Base-by-base conservation (phyloP, 30 jellyfish, hydroid and myxozoan genomes). In the Hydractinia echinata region DNA sequence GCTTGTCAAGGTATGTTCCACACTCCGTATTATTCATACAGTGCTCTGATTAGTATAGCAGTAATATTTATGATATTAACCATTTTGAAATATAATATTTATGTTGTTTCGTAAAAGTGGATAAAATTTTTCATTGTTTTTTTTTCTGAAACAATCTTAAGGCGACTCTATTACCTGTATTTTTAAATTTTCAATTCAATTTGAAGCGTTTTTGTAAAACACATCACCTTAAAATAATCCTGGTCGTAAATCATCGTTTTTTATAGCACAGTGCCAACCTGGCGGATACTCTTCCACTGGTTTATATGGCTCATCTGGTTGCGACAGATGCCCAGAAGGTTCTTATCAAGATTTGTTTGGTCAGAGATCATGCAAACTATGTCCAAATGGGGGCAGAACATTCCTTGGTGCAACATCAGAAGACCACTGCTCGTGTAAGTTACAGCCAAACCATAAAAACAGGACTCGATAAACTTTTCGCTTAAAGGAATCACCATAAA, bases 211-310 rank as follows among this genome's bases (percentile, higher is more conserved):
- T 30, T 30, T 30, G 44, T 30, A 30, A 30, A 30, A 30, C 44
- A 30, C 44, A 30, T 30, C 44, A 30, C 44, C 44, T 30, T 2
- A 30, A 30, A 30, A 30, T 30, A 30, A 30, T 30, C 44, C 44
- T 30, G 2, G 44, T 30, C 44, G 44, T 30, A 30, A 30, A 30
- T 30, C 44, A 0, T 30, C 44, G 3, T 6, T 14, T 55, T 51
- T 81, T 53, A 14, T 72, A 89, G 97, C 90, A 67, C 82, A 49
- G 20, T 89, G 97, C 53, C 80, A 72, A 76, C 76, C 85, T 30
- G 97, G 97, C 5, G 79, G 89, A 62, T 89, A 84, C 66, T 89
- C 97, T 39, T 14, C 70, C 56, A 82, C 79, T 81, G 97, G 97
- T 54, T 51, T 84, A 51, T 66, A 60, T 54, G 79, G 85, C 14